phyloP scores from a whole-genome alignment of 2,888 invertebrate genomes.

The Neria commutata region DNA sequence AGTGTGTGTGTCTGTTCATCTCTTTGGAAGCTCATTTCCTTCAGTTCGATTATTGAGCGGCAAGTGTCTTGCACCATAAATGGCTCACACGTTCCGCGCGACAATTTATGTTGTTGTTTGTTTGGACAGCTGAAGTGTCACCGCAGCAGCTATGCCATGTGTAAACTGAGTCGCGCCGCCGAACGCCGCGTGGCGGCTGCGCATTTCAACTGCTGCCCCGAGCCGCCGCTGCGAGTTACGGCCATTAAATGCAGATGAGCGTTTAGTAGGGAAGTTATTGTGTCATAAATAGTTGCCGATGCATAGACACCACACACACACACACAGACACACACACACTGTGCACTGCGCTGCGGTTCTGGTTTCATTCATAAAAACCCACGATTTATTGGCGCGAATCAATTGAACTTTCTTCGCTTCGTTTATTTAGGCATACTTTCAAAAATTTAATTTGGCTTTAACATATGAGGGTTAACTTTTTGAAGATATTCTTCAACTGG shows the following conservation, averaged over 20 bases:
- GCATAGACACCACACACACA: slow-evolving; percentile 4
- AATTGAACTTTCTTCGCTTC: too few relatives aligned
- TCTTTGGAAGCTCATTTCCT: too few relatives aligned
- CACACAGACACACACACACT: slow-evolving; percentile 1
- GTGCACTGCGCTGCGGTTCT: neutral
- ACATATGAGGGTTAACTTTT: too few relatives aligned
- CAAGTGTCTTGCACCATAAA: neutral
- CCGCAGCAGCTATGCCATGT: neutral
- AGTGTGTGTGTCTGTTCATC: neutral
- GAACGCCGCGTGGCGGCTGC: neutral
- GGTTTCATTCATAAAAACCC: neutral
- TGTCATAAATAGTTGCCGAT: slow-evolving; percentile 41
- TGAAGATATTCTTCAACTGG: too few relatives aligned
- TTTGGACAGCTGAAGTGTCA: slow-evolving; percentile 16
- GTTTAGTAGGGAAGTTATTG: slow-evolving; percentile 54
- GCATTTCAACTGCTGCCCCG: slow-evolving; percentile 3
- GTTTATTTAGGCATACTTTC: too few relatives aligned
- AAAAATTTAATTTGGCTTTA: too few relatives aligned
- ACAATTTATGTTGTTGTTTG: slow-evolving; percentile 16
- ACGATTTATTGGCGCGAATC: neutral
- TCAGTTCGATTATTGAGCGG: too few relatives aligned
- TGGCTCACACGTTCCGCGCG: neutral
- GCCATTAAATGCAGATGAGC: slow-evolving; percentile 55
- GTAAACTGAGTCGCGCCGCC: neutral
- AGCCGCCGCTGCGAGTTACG: slow-evolving; percentile 43